Evolutionary conservation across 2,113 vertebrate genomes (phyloP).

Genomic region (Capreolus pygargus): DNA sequence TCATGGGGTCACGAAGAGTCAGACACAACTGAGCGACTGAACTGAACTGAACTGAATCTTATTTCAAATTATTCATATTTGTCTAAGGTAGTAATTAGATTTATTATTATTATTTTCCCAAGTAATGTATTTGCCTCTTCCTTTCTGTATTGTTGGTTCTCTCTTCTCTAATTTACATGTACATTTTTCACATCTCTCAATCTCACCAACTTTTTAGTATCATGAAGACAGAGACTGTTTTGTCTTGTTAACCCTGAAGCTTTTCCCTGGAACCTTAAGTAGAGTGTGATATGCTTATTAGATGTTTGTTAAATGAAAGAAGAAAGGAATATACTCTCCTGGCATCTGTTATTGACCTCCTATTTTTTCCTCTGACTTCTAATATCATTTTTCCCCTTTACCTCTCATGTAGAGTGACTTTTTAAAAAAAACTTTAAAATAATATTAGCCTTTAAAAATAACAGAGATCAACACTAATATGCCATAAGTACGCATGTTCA

Average conservation of each 20-base stretch:
- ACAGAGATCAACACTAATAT: not conserved
- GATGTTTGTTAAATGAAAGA: not conserved
- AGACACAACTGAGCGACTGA: rapidly evolving
- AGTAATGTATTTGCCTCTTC: not conserved
- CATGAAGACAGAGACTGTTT: not conserved
- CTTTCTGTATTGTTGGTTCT: not conserved
- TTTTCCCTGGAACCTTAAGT: not conserved
- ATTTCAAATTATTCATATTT: not conserved
- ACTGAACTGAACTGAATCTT: not conserved
- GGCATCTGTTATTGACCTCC: not conserved
- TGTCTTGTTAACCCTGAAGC: not conserved
- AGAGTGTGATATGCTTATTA: not conserved
- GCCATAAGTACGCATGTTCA: not conserved
- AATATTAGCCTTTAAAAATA: not conserved
- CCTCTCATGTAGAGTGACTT: not conserved
- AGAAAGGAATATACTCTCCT: not conserved
- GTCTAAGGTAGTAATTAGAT: not conserved
- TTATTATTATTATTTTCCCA: not conserved
- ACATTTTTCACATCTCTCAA: not conserved
- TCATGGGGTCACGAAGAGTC: rapidly evolving
- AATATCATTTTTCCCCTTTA: not conserved
- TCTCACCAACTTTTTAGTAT: not conserved
- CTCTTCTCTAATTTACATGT: not conserved
- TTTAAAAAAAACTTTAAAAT: not conserved
- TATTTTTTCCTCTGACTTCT: not conserved